Conservation (phyloP, 2,888 invertebrate species). For the Tribolium freemani region DNA sequence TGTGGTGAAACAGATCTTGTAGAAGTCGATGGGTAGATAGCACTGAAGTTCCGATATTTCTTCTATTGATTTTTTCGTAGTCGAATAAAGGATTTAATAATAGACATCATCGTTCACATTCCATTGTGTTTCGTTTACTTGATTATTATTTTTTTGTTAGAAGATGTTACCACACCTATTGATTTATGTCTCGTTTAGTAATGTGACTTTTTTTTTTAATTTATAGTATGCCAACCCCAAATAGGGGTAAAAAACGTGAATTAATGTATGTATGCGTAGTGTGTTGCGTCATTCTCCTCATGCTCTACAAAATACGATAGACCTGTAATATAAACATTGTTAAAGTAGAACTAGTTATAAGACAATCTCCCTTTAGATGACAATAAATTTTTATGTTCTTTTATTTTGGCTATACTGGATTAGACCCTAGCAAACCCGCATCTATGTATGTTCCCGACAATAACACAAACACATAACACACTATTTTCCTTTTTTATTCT, state of each 20-base stretch:
- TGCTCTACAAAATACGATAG: conserved; percentile 68
- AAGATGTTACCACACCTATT: conserved; percentile 8
- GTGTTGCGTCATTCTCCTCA: conserved; percentile 67
- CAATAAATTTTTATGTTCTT: conserved; percentile 52
- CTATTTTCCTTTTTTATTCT: conserved; percentile 10
- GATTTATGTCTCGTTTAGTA: conserved; percentile 43
- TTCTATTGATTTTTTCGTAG: neutral
- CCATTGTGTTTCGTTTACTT: neutral
- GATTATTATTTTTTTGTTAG: neutral
- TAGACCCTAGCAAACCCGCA: conserved; percentile 27
- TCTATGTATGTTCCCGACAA: conserved; percentile 28
- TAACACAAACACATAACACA: conserved; percentile 36
- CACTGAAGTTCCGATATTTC: neutral
- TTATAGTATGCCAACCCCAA: conserved; percentile 68
- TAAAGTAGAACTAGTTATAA: conserved; percentile 22
- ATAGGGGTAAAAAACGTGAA: conserved; percentile 69
- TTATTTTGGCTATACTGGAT: conserved; percentile 31
- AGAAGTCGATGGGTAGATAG: neutral
- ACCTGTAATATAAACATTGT: conserved; percentile 40
- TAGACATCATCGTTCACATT: neutral
- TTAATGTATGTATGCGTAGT: conserved; percentile 70
- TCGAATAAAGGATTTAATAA: neutral
- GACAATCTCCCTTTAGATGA: conserved; percentile 47
- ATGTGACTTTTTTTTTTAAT: conserved; percentile 55
- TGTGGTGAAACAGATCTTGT: neutral